These are phyloP conservation scores for Temnothorax ravouxi DNA, from an alignment of 2,888 invertebrate genomes.

Conservation along the genomic window DNA sequence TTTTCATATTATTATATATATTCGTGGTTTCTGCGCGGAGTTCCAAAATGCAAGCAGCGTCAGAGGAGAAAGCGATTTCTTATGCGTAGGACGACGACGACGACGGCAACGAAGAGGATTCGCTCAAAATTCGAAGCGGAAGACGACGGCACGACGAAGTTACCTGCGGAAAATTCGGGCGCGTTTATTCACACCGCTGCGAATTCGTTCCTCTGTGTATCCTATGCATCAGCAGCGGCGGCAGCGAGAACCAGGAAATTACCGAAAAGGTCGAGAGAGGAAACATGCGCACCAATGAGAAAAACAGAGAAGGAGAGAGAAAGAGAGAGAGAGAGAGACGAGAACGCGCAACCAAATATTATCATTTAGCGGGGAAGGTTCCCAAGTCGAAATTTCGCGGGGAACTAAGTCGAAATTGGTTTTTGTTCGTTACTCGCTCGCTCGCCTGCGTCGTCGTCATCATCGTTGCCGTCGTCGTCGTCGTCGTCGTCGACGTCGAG, in stretches of 20 bases:
- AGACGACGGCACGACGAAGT: slow-evolving; percentile 41
- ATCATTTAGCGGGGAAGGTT: slow-evolving; percentile 45
- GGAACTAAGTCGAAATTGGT: slow-evolving; percentile 65
- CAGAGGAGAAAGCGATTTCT: slow-evolving; percentile 32
- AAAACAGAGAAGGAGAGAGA: neutral
- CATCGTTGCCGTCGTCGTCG: neutral
- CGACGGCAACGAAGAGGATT: neutral
- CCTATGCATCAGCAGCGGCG: slow-evolving; percentile 41
- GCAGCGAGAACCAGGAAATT: slow-evolving; percentile 41
- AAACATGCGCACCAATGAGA: slow-evolving; percentile 7
- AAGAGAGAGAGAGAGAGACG: neutral
- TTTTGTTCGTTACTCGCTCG: slow-evolving; percentile 56
- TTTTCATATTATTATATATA: too few species aligned
- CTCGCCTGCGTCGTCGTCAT: slow-evolving; percentile 27
- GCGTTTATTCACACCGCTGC: slow-evolving; percentile 44
- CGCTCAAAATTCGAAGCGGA: slow-evolving; percentile 50
- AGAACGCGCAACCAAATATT: slow-evolving; percentile 37
- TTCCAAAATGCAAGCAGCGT: slow-evolving; percentile 28
- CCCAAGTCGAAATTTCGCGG: slow-evolving; percentile 44
- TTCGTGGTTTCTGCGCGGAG: neutral
- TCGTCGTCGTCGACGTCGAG: neutral
- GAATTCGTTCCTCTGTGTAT: slow-evolving; percentile 51
- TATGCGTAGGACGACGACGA: slow-evolving; percentile 28
- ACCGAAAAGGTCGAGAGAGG: slow-evolving; percentile 39
- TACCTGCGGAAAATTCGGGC: slow-evolving; percentile 47